A percentile compares a stretch with the other conserved stretches of the same genome.
phyloP scores from a whole-genome alignment of 2,113 vertebrate genomes.

The Pithys albifrons region DNA sequence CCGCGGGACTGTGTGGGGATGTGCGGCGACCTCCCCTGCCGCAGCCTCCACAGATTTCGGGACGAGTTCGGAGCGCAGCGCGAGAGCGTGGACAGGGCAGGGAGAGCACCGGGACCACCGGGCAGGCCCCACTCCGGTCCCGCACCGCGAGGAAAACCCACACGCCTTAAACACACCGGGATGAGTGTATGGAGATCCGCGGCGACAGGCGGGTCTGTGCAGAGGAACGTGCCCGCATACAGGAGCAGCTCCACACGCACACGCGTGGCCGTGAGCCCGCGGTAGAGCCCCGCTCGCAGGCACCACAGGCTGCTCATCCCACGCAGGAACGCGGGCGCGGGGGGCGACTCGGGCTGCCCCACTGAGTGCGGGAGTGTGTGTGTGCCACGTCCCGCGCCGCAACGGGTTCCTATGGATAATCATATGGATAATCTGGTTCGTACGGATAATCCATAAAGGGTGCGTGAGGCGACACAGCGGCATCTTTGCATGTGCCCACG shows the following conservation, averaged over 20 bases:
- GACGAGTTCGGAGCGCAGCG: too few species aligned
- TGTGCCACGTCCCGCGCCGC: background rate
- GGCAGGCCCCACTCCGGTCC: background rate
- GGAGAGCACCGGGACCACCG: accelerated
- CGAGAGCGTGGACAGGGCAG: accelerated
- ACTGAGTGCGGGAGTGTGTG: accelerated
- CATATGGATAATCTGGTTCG: accelerated
- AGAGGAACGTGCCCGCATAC: accelerated
- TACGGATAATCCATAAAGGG: accelerated
- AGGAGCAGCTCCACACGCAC: background rate
- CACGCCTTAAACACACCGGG: too few species aligned
- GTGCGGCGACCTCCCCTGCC: background rate
- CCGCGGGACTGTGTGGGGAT: background rate
- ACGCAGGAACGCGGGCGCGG: background rate
- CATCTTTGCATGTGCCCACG: background rate
- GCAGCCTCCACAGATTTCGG: background rate
- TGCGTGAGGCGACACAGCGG: background rate
- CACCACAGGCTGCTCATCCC: background rate
- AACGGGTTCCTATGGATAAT: accelerated
- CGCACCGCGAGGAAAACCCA: background rate
- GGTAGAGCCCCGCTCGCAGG: background rate
- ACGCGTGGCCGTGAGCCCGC: background rate
- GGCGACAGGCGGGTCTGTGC: background rate
- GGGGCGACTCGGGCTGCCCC: background rate
- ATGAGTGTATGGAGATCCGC: background rate